Evolutionary conservation across 2,113 vertebrate genomes (phyloP).

Genomic region (Gambusia affinis): DNA sequence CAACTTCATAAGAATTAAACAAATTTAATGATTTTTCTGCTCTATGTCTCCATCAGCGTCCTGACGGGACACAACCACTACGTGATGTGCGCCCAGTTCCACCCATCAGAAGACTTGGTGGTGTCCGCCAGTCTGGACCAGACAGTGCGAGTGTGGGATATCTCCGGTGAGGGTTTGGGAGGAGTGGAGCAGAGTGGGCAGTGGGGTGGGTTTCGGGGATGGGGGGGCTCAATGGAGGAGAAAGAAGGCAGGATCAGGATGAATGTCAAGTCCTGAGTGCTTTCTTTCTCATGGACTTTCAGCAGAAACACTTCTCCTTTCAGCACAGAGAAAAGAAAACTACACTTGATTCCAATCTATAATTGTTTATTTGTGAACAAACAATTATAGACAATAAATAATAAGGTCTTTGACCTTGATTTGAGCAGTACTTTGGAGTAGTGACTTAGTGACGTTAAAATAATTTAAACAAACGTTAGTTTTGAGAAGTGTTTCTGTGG

Average conservation of each 20-base stretch:
- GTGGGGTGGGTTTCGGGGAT: conserved; percentile 29
- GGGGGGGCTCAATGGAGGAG: conserved; percentile 28
- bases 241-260: conserved; percentile 38
- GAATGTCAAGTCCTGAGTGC: conserved; percentile 27
- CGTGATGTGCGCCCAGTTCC: conserved; percentile 98
- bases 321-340: neutral
- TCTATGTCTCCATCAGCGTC: conserved; percentile 78
- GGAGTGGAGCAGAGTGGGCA: conserved; percentile 29
- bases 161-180: conserved; percentile 90
- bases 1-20: neutral
- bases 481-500: conserved; percentile 68
- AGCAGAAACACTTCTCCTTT: conserved; percentile 68
- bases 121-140: conserved; percentile 97
- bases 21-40: neutral
- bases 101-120: conserved; percentile 94
- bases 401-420: no score
- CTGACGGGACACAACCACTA: conserved; percentile 98
- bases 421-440: neutral
- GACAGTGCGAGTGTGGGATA: conserved; percentile 98
- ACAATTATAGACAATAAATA: neutral
- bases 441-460: neutral
- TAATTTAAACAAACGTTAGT: neutral
- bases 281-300: conserved; percentile 70
- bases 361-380: neutral
- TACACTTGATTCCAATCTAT: neutral